Base-by-base conservation (phyloP, 1,140 invertebrate genomes). In the Episyrphus balteatus region DNA sequence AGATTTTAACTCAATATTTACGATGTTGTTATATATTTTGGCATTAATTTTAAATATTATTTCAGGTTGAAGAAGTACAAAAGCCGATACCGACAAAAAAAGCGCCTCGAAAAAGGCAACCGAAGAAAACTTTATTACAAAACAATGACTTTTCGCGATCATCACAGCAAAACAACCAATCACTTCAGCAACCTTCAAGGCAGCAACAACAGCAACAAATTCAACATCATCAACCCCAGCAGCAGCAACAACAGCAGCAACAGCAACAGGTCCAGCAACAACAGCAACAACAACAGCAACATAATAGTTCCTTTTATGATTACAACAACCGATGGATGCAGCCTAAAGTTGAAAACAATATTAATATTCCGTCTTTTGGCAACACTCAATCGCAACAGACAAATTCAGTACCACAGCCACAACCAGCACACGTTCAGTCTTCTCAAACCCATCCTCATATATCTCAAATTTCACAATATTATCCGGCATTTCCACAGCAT, bases 401-500 rank as follows among this genome's bases (percentile, higher is more conserved):
- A 37, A 57, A 61, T 31, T 62, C 65, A 42, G 36, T 65, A 47
- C 62, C 62, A 18, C 62, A 65, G 44, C 62, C 62, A 14, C 62
- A 65, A 46, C 62, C 62, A 14, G 62, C 62, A 32, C 62, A 65
- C 44, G 42, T 65, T 53, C 62, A 65, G 49, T 65, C 62, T 37
- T 65, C 62, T 39, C 62, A 65, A 52, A 60, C 62, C 21, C 62
- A 65, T 46, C 62, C 62, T 19, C 62, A 66, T 44, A 45, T 65
- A 14, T 58, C 62, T 37, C 59, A 65, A 40, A 51, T 65, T 36
- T 57, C 60, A 31, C 55, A 62, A 44, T 65, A 65, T 46, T 66
- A 66, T 53, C 61, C 62, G 49, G 60, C 61, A 49, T 66, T 66
- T 51, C 62, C 62, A 42, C 62, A 66, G 41, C 62, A 62, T 26